Conservation (phyloP, 2,113 vertebrate genomes). For the Lonchura striata region DNA sequence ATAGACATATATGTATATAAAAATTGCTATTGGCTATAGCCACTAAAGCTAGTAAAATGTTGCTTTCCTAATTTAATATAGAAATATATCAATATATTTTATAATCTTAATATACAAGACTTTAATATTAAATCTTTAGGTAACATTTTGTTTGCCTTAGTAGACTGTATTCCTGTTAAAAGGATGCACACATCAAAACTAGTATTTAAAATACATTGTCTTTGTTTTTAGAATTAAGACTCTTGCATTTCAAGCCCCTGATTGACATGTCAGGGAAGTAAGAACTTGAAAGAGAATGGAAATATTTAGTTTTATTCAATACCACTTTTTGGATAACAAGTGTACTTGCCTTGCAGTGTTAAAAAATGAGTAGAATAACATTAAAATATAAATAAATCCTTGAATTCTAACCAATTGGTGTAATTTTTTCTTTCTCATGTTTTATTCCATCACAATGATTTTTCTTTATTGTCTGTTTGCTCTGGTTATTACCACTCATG, state of each 20-base stretch:
- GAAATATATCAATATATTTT: background rate
- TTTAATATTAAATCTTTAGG: background rate
- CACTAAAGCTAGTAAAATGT: background rate
- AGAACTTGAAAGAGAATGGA: background rate
- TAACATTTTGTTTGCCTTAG: background rate
- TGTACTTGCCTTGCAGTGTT: background rate
- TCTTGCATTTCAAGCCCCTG: background rate
- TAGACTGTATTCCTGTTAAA: background rate
- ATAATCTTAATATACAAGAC: background rate
- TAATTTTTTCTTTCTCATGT: background rate
- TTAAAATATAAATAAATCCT: background rate
- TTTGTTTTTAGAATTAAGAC: background rate
- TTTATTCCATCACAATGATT: background rate
- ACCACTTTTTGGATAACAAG: background rate
- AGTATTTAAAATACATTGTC: background rate
- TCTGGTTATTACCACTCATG: background rate
- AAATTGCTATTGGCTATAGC: background rate
- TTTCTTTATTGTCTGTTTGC: constrained; percentile 8
- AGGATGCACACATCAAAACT: background rate
- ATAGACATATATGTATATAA: background rate
- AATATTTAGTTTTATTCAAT: background rate
- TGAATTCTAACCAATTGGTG: background rate
- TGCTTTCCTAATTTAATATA: background rate
- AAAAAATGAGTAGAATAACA: background rate
- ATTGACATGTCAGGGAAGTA: background rate